Conservation (phyloP, 2,113 vertebrate species). For the Equus quagga region DNA sequence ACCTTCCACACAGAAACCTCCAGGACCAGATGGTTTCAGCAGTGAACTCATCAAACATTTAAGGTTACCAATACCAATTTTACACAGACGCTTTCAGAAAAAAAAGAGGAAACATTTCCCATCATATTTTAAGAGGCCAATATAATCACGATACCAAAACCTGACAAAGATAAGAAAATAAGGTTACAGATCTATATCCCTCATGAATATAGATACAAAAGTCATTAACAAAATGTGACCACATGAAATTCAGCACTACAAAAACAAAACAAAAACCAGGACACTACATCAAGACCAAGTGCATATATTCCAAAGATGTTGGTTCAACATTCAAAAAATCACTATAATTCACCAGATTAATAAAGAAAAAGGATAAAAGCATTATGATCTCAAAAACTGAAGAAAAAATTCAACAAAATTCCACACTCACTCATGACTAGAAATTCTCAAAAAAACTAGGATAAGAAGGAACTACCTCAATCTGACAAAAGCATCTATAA, state of each 20-base stretch:
- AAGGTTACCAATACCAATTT: not conserved
- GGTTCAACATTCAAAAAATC: not conserved
- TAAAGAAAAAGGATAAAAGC: not conserved
- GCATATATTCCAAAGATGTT: conserved; percentile 7
- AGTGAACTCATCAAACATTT: not conserved
- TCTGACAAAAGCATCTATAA: not conserved
- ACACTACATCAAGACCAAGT: not conserved
- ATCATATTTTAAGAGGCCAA: not conserved
- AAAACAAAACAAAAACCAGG: not conserved
- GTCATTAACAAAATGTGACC: not conserved
- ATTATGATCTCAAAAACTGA: not conserved
- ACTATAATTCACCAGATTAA: not conserved
- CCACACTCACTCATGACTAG: not conserved
- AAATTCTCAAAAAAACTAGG: not conserved
- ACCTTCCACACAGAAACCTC: not conserved
- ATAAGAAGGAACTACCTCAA: not conserved
- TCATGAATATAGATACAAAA: not conserved
- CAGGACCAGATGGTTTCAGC: not conserved
- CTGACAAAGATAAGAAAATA: not conserved
- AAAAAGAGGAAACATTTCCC: not conserved
- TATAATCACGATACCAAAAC: not conserved
- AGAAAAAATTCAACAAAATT: not conserved
- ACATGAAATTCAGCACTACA: not conserved
- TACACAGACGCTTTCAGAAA: not conserved
- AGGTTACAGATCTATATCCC: not conserved